A percentile compares a stretch with the other conserved stretches of the same genome.
Evolutionary conservation across 2,888 invertebrate species (phyloP).

Genomic region (Ormyrus pomaceus): DNA sequence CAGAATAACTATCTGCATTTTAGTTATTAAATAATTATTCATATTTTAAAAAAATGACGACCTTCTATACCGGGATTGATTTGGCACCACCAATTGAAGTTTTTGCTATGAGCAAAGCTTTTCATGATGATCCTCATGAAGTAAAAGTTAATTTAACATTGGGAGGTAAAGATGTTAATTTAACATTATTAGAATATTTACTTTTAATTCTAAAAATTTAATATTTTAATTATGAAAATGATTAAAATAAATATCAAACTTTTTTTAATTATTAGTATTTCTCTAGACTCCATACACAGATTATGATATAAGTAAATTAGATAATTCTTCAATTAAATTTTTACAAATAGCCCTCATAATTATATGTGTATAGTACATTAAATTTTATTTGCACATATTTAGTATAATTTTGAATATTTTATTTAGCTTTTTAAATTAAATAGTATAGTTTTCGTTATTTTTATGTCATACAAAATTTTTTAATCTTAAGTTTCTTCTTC

Average conservation of each 20-base stretch:
- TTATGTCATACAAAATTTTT: no score
- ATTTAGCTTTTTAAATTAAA: no score
- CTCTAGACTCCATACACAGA: no score
- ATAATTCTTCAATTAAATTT: conserved; percentile 23
- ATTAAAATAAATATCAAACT: no score
- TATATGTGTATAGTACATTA: background rate
- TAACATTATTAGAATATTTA: no score
- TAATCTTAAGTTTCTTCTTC: no score
- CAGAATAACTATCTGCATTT: no score
- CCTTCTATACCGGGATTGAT: conserved; percentile 82
- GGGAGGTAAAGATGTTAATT: conserved; percentile 83
- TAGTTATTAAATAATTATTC: no score
- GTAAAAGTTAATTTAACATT: conserved; percentile 96
- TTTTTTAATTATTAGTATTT: no score
- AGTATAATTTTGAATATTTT: conserved; percentile 10
- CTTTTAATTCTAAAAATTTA: no score
- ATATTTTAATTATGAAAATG: no score
- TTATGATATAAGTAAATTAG: background rate
- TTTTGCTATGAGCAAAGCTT: conserved; percentile 89
- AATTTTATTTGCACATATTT: conserved; percentile 1
- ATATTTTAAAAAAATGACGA: conserved; percentile 60
- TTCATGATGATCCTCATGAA: conserved; percentile 83
- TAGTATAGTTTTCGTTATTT: background rate
- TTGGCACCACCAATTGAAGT: conserved; percentile 95
- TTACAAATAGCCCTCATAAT: conserved; percentile 21